Evolutionary conservation across 2,113 vertebrate species (phyloP), one percentile per base, ranked within the genome.

Genomic region (Sturnus vulgaris): DNA sequence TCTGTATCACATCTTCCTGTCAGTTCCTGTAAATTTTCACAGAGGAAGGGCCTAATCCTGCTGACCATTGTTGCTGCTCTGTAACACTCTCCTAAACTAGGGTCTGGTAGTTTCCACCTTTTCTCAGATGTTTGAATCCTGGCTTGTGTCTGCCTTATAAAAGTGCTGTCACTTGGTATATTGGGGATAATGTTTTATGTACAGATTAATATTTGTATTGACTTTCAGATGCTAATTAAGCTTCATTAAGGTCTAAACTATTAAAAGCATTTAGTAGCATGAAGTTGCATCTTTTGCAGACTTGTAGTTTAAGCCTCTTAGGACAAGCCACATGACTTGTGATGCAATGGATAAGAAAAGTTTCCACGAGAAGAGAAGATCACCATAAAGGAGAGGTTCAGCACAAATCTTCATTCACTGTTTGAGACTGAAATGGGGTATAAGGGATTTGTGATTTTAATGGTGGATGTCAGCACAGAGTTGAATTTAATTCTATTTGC

Each of bases 111-210:
- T 60, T 94, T 95, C 52, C 61, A 68, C 72, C 31, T 47, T 76
- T 91, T 73, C 94, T 95, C 93, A 92, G 75, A 83, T 94, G 78
- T 80, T 88, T 86, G 87, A 81, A 50, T 76, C 88, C 83, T 91
- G 88, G 82, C 86, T 97, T 80, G 86, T 94, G 96, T 96, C 91
- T 97, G 93, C 92, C 95, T 96, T 96, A 95, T 86, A 68, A 92
- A 94, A 89, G 84, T 95, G 79, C 80, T 94, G 92, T 95, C 95
- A 95, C 92, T 92, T 94, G 93, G 91, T 78, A 90, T 94, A 94
- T 91, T 96, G 95, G 95, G 93, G 95, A 97, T 95, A 96, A 94
- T 55, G 77, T 92, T 96, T 94, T 95, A 84, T 92, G 94, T 96
- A 95, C 92, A 82, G 39, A 86, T 80, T 53, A 88, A 85, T 96